Base-by-base conservation (phyloP, 2,888 invertebrate species). In the Eupithecia vulgata region DNA sequence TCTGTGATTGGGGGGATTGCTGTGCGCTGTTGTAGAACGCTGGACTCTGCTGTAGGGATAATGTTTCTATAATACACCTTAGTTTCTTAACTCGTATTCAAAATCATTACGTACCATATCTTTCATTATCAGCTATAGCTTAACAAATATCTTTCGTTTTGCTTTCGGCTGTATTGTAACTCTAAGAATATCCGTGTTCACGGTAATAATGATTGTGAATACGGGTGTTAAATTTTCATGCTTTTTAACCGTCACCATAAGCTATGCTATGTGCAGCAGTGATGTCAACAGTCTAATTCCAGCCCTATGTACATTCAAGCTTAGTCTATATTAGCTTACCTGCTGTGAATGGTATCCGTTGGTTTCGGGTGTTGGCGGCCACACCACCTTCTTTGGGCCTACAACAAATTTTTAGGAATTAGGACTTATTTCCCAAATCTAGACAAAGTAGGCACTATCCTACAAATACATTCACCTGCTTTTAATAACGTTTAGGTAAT, bases 361-460 rank as follows among this genome's bases (percentile, higher is more conserved):
- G 80, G 96, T 96, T 89, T 96, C 95, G 80, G 96, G 96, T 88
- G 96, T 96, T 81, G 97, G 97, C 80, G 98, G 98, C 98, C 98
- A 98, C 91, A 97, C 97, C 85, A 98, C 97, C 93, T 97, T 96
- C 95, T 97, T 98, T 84, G 96, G 95, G 90, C 97, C 97, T 97
- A 94, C 17, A 95, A 95, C 89, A 89, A 91, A 81, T 79, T 73
- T 78, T 37, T 37, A 21, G 30, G 35, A 8, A 35, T 64, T 64
- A 64, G n/a, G n/a, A 35, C 25, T 25, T 52, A 52, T 21, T 3
- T 10, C 21, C 21, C 5, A 10, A 52, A 52, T 52, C 3, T 12
- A 21, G 10, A 52, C 21, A n/a, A 10, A 52, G n/a, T 21, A 21
- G 52, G n/a, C 13, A 52, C 21, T 25, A 52, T 48, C n/a, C 21